phyloP scores from a whole-genome alignment of 2,888 invertebrate genomes.

The Apotomis betuletana region DNA sequence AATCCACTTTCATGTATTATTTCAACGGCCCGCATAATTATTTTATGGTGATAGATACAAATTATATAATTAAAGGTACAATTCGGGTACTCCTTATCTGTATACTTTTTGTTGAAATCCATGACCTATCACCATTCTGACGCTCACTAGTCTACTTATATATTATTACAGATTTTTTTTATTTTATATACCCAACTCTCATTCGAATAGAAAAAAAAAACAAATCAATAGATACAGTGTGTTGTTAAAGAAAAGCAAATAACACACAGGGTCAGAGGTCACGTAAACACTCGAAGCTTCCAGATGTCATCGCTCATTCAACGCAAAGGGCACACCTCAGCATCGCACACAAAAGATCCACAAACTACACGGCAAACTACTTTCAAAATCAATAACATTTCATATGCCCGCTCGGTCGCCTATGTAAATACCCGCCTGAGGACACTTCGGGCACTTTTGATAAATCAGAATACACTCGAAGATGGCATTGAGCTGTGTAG shows the following conservation, averaged over 20 bases:
- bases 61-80: no score
- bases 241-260: neutral
- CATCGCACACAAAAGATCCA: conserved; percentile 38
- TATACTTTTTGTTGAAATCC: no score
- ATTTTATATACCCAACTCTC: no score
- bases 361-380: conserved; percentile 46
- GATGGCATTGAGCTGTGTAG: conserved; percentile 51
- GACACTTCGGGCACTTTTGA: conserved; percentile 55
- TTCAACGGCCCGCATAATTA: no score
- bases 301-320: conserved; percentile 19
- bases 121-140: no score
- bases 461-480: conserved; percentile 64
- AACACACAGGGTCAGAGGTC: neutral
- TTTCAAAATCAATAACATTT: conserved; percentile 60
- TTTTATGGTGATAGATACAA: no score
- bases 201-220: no score
- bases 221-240: no score
- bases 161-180: no score
- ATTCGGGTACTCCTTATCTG: no score
- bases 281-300: conserved; percentile 13
- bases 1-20: no score
- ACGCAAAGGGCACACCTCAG: conserved; percentile 18
- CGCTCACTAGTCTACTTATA: no score
- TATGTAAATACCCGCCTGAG: conserved; percentile 57
- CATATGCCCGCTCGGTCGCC: conserved; percentile 53